Evolutionary conservation across 2,113 vertebrate species (phyloP).

Genomic region (Leucosticte australis): DNA sequence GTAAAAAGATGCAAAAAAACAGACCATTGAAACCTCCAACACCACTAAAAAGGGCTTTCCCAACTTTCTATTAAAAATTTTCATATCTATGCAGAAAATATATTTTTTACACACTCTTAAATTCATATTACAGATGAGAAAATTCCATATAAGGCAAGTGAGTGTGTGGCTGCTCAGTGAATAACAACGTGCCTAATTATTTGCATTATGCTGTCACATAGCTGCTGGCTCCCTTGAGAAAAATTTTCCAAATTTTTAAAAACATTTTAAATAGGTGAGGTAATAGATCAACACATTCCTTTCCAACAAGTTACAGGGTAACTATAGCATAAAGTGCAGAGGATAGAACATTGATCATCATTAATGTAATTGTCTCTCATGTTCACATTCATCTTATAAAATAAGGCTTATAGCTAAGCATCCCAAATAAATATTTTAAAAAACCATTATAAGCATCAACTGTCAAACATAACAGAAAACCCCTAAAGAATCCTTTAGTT

Average conservation of each 20-base stretch:
- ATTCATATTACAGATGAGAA: not conserved
- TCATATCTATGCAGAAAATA: not conserved
- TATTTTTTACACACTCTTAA: not conserved
- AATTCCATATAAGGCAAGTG: slow-evolving; percentile 69
- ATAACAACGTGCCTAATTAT: slow-evolving; percentile 67
- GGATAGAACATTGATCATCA: not conserved
- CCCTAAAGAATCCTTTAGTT: not conserved
- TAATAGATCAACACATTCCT: slow-evolving; percentile 67
- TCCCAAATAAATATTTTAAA: not conserved
- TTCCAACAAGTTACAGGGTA: slow-evolving; percentile 27
- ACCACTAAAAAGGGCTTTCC: not conserved
- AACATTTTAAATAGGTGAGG: slow-evolving; percentile 73
- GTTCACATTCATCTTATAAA: not conserved
- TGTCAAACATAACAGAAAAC: not conserved
- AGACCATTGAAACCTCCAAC: not conserved
- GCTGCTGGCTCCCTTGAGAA: slow-evolving; percentile 61
- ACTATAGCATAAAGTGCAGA: not conserved
- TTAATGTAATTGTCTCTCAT: not conserved
- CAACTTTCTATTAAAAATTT: not conserved
- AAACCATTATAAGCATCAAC: not conserved
- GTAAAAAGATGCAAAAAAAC: not conserved
- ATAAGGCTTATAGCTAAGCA: not conserved
- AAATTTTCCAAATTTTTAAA: slow-evolving; percentile 72
- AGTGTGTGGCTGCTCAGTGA: slow-evolving; percentile 17
- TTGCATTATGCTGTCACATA: slow-evolving; percentile 65